Evolutionary conservation across 2,888 invertebrate genomes (phyloP).

Genomic region (Phymatocera aterrima): DNA sequence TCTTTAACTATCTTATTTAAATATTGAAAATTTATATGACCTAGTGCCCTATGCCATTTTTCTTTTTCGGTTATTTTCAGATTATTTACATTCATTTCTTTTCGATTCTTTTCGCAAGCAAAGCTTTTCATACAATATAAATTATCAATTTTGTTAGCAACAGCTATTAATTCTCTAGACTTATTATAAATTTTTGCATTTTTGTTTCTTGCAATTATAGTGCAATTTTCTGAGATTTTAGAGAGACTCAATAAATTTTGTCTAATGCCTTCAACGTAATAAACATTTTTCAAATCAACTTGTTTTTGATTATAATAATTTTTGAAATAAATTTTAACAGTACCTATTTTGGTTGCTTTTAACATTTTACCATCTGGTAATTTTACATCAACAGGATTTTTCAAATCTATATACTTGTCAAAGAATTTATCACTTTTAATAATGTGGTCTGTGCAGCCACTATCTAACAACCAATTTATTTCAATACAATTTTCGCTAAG

Average conservation of each 20-base stretch:
- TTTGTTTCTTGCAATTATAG: slow-evolving; percentile 25
- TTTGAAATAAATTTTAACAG: slow-evolving; percentile 32
- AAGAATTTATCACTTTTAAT: slow-evolving; percentile 48
- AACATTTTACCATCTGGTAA: slow-evolving; percentile 47
- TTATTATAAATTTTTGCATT: background rate
- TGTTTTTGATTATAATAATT: slow-evolving; percentile 27
- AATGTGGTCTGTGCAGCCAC: slow-evolving; percentile 52
- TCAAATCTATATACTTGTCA: slow-evolving; percentile 43
- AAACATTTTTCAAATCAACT: no score
- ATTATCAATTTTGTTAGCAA: background rate
- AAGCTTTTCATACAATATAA: background rate
- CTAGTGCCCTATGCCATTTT: slow-evolving; percentile 51
- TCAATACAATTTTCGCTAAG: slow-evolving; percentile 7
- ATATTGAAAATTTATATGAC: slow-evolving; percentile 53
- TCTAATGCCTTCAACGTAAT: slow-evolving; percentile 42
- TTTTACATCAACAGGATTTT: slow-evolving; percentile 50
- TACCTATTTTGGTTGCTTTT: slow-evolving; percentile 49
- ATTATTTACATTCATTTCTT: background rate
- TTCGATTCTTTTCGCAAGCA: background rate
- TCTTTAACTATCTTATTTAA: slow-evolving; percentile 42
- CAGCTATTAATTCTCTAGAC: background rate
- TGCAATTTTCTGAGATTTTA: slow-evolving; percentile 39
- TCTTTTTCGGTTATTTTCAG: slow-evolving; percentile 43
- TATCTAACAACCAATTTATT: slow-evolving; percentile 51
- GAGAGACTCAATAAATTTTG: slow-evolving; percentile 47